Evolutionary conservation across 2,888 invertebrate genomes (phyloP), one percentile per base, ranked within the genome.

Genomic region (Netelia fuscicornis): DNA sequence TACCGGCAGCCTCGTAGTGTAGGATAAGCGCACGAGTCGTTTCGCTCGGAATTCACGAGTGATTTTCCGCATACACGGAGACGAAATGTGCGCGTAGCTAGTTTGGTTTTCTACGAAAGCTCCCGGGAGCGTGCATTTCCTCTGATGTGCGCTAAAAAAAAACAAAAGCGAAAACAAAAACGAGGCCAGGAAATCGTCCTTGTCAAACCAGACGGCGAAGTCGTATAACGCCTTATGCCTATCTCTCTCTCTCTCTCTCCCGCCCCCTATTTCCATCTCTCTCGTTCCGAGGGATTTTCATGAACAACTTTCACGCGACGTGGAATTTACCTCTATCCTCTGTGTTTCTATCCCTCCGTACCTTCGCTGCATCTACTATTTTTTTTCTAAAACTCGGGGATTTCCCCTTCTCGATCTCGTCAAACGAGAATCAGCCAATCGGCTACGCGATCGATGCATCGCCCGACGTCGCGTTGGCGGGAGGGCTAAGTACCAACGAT

Each of bases 171-270:
- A 62, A 25, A 62, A 62, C 17, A 52, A 74, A 74, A 74, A 71
- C 81, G 82, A 76, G 64, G 56, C 68, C 81, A 37, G 54, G 75
- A 71, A 64, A 81, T 85, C 79, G 78, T 82, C 75, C 67, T 79
- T 79, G 85, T 85, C 75, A 79, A 85, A 79, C 71, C 79, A 82
- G 85, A 81, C 68, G 65, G 70, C 74, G 64, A 79, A 81, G 78
- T 81, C 74, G 81, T 81, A 75, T 78, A 81, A 79, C 76, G 65
- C 75, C 78, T 56, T 30, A 23, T 58, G 20, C 30, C 54, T 20
- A 20, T 70, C n/a, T 64, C 10, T 52, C 52, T 48, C 67, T 23
- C n/a, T 6, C 13, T 48, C 6, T 2, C 30, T 11, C 17, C 67
- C 11, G 48, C 37, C 37, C 3, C 37, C 8, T 37, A 37, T 6